Conservation (phyloP, 2,113 vertebrate genomes). For the Rynchops niger region DNA sequence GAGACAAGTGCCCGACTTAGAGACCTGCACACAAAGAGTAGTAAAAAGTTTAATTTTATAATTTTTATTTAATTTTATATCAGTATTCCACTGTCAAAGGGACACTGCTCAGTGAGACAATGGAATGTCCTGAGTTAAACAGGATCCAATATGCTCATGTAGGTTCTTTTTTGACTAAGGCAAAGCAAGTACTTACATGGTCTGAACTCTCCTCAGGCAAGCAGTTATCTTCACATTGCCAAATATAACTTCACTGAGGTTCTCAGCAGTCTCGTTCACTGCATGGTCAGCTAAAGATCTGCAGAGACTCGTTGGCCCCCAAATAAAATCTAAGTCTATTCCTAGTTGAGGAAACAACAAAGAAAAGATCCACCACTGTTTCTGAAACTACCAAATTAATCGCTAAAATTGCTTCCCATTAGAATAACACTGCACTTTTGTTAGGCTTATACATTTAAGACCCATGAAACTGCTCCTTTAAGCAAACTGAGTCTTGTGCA, state of each 20-base stretch:
- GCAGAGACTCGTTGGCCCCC: neutral
- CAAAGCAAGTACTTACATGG: neutral
- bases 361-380: neutral
- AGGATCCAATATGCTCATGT: neutral
- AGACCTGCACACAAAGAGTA: neutral
- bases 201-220: neutral
- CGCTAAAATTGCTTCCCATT: neutral
- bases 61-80: neutral
- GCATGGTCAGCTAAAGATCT: neutral
- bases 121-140: neutral
- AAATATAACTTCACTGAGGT: neutral
- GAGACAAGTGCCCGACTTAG: neutral
- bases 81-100: neutral
- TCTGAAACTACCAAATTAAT: neutral
- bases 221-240: neutral
- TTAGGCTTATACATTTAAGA: rapidly evolving
- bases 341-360: neutral
- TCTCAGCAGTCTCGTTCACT: neutral
- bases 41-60: neutral
- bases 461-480: neutral
- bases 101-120: neutral
- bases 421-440: neutral
- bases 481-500: neutral
- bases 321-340: neutral
- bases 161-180: neutral